phyloP scores from a whole-genome alignment of 2,888 invertebrate species.

The Erebia ligea region DNA sequence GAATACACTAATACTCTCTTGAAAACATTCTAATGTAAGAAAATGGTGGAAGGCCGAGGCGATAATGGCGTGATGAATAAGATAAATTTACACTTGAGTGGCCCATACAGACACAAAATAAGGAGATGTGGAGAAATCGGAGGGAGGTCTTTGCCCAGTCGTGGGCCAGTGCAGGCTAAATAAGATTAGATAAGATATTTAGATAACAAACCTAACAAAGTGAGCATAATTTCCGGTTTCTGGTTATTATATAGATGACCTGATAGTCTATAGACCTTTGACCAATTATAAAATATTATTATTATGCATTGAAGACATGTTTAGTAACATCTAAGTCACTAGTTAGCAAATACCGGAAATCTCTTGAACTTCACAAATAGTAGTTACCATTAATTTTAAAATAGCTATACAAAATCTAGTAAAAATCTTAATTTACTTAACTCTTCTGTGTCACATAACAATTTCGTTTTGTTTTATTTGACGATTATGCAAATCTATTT shows the following conservation, averaged over 20 bases:
- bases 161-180: too few species aligned
- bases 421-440: neutral
- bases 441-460: neutral
- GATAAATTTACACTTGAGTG: too few species aligned
- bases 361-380: neutral
- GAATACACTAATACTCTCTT: too few species aligned
- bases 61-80: too few species aligned
- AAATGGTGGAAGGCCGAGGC: too few species aligned
- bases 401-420: neutral
- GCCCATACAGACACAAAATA: too few species aligned
- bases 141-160: too few species aligned
- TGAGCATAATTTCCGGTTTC: slow-evolving; percentile 5
- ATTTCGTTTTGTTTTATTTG: neutral
- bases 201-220: neutral
- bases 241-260: neutral
- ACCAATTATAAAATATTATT: neutral
- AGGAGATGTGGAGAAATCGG: too few species aligned
- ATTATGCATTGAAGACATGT: neutral
- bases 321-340: neutral
- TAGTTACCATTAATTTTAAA: neutral
- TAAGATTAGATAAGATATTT: too few species aligned
- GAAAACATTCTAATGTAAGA: too few species aligned
- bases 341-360: slow-evolving; percentile 8
- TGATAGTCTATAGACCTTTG: slow-evolving; percentile 12
- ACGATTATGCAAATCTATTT: neutral